Percentiles rank a stretch among this genome's conserved stretches.
These are phyloP conservation scores for Macrosoma leucophasiata DNA, from an alignment of 2,888 invertebrate genomes.

Conservation along the genomic window DNA sequence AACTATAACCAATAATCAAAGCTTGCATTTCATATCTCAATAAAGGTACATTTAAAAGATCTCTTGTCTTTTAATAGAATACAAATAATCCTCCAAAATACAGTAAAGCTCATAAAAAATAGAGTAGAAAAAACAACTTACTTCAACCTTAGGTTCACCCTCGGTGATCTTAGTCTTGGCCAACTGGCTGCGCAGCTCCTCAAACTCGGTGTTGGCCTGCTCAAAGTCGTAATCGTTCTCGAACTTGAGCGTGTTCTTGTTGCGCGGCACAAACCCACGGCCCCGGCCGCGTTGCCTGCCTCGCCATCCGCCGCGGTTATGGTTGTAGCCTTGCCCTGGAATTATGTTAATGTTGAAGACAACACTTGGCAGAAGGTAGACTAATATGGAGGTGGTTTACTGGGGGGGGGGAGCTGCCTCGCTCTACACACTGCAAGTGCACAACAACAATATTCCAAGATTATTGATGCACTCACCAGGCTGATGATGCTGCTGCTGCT, in stretches of 20 bases:
- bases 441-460: conserved; percentile 2
- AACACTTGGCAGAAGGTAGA: conserved; percentile 22
- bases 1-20: no score
- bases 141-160: conserved; percentile 71
- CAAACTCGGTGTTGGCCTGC: conserved; percentile 97
- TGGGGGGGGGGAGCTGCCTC: no score
- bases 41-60: no score
- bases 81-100: background rate
- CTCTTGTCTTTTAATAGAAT: background rate
- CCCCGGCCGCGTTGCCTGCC: conserved; percentile 62
- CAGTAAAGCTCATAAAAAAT: background rate
- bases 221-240: conserved; percentile 99
- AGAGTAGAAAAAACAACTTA: conserved; percentile 19
- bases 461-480: conserved; percentile 31
- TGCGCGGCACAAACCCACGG: conserved; percentile 61
- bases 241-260: conserved; percentile 89
- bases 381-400: no score
- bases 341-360: conserved; percentile 24
- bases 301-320: conserved; percentile 70
- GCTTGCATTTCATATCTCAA: no score
- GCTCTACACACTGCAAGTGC: conserved; percentile 7
- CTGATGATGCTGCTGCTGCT: conserved; percentile 48
- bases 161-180: conserved; percentile 87
- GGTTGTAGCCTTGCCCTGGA: conserved; percentile 59
- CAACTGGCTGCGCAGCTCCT: conserved; percentile 90